Conservation (phyloP, 2,888 invertebrate species). For the Hybos culiciformis region DNA sequence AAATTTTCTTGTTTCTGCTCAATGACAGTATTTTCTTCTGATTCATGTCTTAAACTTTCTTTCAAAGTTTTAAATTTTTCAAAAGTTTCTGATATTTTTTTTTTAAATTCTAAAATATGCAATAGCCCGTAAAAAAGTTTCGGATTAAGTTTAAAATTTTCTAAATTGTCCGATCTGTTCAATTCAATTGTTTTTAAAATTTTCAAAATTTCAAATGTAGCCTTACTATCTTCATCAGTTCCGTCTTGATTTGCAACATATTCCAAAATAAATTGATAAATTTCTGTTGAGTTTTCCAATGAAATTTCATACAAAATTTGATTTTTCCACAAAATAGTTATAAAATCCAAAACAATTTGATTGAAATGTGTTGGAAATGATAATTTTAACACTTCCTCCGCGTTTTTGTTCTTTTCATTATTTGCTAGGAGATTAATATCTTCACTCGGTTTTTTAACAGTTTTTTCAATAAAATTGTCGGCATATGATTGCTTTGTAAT, state of each 20-base stretch:
- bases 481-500: not conserved
- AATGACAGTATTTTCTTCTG: not conserved
- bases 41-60: not conserved
- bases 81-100: constrained; percentile 21
- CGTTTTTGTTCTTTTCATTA: not conserved
- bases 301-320: constrained; percentile 10
- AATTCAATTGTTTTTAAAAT: not conserved
- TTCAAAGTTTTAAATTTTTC: not conserved
- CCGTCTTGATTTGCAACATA: constrained; percentile 6
- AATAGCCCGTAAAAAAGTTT: constrained; percentile 23
- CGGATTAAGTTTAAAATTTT: constrained; percentile 2
- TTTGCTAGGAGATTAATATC: not conserved
- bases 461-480: not conserved
- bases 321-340: constrained; percentile 5
- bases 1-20: constrained; percentile 4
- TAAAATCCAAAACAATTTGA: constrained; percentile 1
- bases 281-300: constrained; percentile 7
- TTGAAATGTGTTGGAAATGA: not conserved
- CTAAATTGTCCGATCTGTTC: constrained; percentile 2
- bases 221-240: not conserved
- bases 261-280: constrained; percentile 10
- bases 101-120: constrained; percentile 23
- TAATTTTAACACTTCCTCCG: constrained; percentile 3
- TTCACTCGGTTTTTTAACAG: not conserved
- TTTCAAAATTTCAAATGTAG: not conserved